phyloP scores from a whole-genome alignment of 2,888 invertebrate genomes.

The Rhingia campestris region DNA sequence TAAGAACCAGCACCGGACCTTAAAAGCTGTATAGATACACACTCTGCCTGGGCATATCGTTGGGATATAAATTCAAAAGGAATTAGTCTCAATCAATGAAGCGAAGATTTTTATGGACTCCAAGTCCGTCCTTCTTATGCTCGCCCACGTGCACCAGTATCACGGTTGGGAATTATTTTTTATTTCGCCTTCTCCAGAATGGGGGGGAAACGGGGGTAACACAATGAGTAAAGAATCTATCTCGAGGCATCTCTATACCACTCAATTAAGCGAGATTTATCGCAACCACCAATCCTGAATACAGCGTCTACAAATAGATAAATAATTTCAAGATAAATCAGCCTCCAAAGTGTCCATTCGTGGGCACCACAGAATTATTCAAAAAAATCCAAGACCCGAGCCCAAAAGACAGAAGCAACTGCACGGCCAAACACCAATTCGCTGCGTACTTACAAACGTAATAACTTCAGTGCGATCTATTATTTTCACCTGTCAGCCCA shows the following conservation, averaged over 20 bases:
- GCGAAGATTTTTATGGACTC: slow-evolving; percentile 59
- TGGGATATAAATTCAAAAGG: slow-evolving; percentile 62
- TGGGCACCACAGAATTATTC: slow-evolving; percentile 43
- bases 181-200: background rate
- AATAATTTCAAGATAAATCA: slow-evolving; percentile 66
- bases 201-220: background rate
- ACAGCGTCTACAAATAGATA: slow-evolving; percentile 44
- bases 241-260: slow-evolving; percentile 53
- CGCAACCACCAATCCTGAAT: slow-evolving; percentile 16
- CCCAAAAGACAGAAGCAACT: slow-evolving; percentile 63
- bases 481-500: slow-evolving; percentile 77
- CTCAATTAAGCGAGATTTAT: slow-evolving; percentile 59
- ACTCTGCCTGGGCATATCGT: background rate
- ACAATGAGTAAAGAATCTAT: slow-evolving; percentile 31
- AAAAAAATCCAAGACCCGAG: slow-evolving; percentile 21
- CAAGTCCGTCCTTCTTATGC: slow-evolving; percentile 25
- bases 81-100: slow-evolving; percentile 71
- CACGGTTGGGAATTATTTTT: slow-evolving; percentile 1
- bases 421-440: slow-evolving; percentile 63
- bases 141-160: slow-evolving; percentile 34
- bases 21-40: background rate
- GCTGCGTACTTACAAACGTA: slow-evolving; percentile 69
- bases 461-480: slow-evolving; percentile 75
- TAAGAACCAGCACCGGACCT: slow-evolving; percentile 22
- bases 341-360: slow-evolving; percentile 31